Conservation (phyloP, 2,797 vertebrate species). For the Sitta carolinensis region DNA sequence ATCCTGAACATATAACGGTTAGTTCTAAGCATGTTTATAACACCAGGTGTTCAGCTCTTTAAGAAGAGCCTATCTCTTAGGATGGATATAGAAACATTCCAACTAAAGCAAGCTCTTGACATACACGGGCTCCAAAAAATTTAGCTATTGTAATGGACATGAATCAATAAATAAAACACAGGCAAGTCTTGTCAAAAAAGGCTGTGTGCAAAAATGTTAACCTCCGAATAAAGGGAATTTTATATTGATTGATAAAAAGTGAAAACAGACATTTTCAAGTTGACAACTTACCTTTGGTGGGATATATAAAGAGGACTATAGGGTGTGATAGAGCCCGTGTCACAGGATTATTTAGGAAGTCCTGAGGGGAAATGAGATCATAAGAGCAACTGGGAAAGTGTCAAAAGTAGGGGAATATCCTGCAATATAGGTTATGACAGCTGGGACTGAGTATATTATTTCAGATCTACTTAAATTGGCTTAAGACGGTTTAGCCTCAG, state of each 20-base stretch:
- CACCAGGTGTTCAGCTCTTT: background rate
- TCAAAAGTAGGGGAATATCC: background rate
- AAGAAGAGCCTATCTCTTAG: background rate
- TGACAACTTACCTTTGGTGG: background rate
- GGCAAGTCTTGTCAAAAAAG: background rate
- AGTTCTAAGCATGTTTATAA: background rate
- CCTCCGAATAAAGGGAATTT: background rate
- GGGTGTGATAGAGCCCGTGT: background rate
- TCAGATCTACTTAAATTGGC: background rate
- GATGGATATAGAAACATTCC: background rate
- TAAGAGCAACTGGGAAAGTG: background rate
- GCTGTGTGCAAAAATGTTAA: background rate
- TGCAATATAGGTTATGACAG: conserved; percentile 40
- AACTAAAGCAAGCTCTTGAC: background rate
- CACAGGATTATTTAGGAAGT: background rate
- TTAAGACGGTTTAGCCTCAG: background rate
- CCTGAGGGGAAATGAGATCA: background rate
- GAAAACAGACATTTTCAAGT: background rate
- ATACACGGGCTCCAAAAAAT: background rate
- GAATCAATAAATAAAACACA: background rate
- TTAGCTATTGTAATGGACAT: background rate
- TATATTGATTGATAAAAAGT: background rate
- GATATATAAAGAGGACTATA: background rate
- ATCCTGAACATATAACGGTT: background rate
- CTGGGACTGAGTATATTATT: conserved; percentile 25